Evolutionary conservation across 1,140 invertebrate genomes (phyloP).

Genomic region (Drosophila pandora): DNA sequence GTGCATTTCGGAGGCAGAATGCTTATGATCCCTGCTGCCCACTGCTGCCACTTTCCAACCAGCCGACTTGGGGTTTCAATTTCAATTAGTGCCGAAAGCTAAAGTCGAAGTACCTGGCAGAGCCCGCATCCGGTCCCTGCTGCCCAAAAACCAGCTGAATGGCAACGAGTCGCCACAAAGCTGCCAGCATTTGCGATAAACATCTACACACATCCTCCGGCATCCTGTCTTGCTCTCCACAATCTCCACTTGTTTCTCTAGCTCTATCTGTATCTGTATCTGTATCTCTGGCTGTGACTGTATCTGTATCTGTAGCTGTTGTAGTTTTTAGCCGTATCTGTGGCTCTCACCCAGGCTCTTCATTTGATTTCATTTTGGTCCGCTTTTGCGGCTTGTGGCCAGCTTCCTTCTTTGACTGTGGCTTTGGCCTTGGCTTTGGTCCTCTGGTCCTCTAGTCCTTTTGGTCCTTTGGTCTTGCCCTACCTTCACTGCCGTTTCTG

Average conservation of each 20-base stretch:
- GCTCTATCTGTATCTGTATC: not conserved
- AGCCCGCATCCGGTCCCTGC: not conserved
- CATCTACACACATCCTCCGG: constrained; percentile 41
- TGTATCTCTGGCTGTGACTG: not conserved
- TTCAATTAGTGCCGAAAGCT: constrained; percentile 45
- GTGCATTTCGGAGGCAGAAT: not conserved
- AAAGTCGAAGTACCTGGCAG: constrained; percentile 4
- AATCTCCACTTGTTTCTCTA: not conserved
- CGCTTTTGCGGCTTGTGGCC: constrained; percentile 64
- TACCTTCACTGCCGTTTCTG: not conserved
- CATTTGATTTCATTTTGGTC: constrained; percentile 75
- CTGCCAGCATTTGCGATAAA: constrained; percentile 42
- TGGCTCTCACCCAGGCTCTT: constrained; percentile 26
- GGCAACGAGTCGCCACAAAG: constrained; percentile 63
- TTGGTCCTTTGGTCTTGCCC: not conserved
- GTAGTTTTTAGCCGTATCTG: constrained; percentile 1
- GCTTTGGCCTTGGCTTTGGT: constrained; percentile 2
- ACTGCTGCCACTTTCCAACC: constrained; percentile 2
- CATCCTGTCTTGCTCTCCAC: constrained; percentile 18
- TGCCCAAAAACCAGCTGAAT: constrained; percentile 5
- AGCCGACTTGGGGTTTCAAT: constrained; percentile 26
- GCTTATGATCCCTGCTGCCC: constrained; percentile 5
- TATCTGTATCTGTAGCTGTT: not conserved
- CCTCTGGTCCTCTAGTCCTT: not conserved
- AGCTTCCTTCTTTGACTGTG: constrained; percentile 16